Percentiles rank a stretch among this genome's conserved stretches.
Evolutionary conservation across 2,113 vertebrate genomes (phyloP).

Genomic region (Indicator maculatus): DNA sequence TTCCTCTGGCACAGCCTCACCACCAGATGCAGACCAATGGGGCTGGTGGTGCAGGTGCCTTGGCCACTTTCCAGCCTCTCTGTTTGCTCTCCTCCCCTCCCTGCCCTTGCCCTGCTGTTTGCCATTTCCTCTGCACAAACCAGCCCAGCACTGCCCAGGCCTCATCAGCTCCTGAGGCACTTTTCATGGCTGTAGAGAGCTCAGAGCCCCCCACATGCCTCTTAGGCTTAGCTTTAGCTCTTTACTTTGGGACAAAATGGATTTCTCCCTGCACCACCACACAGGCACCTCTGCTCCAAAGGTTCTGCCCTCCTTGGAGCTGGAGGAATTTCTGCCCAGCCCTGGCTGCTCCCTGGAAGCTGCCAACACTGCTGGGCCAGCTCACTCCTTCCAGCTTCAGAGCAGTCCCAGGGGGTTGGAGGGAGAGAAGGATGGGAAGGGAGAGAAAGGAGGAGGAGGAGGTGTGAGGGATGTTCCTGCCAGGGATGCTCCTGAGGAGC

Average conservation of each 20-base stretch:
- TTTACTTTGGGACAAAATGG: not conserved
- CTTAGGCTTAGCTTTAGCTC: not conserved
- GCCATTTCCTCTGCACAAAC: not conserved
- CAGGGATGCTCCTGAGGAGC: not conserved
- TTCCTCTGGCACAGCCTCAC: not conserved
- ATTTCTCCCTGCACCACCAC: not conserved
- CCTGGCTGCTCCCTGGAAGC: not conserved
- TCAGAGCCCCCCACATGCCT: not conserved
- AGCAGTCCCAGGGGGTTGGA: not conserved
- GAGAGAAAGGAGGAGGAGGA: not conserved
- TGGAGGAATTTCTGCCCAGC: not conserved
- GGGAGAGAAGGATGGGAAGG: not conserved
- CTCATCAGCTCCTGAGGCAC: not conserved
- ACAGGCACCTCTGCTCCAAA: not conserved
- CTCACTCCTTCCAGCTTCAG: too few relatives aligned
- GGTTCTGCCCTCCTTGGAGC: not conserved
- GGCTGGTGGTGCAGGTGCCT: not conserved
- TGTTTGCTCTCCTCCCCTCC: conserved; percentile 22
- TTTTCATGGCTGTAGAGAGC: not conserved
- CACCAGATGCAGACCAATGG: rapidly evolving
- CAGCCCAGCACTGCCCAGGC: not conserved
- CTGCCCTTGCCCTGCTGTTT: not conserved
- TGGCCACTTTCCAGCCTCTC: not conserved
- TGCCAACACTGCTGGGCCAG: not conserved
- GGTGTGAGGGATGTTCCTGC: not conserved